Evolutionary conservation across 2,888 invertebrate genomes (phyloP), one percentile per base, ranked within the genome.

Genomic region (Acleris emargana): DNA sequence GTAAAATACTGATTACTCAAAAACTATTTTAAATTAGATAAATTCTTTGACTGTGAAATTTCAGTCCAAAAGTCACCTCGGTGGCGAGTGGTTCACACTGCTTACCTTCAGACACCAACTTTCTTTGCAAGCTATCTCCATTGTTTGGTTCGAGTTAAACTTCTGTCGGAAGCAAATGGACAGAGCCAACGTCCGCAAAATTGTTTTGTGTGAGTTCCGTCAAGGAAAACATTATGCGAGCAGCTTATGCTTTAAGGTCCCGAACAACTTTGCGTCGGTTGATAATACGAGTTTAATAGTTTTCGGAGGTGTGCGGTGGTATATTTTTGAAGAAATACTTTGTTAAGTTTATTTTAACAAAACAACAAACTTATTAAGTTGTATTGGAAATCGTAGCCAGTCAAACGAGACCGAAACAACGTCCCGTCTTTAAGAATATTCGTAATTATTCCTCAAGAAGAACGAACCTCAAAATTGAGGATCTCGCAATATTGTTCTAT

Each of bases 151-250:
- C 84, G 79, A 83, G 84, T 83, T 80, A 78, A 91, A 88, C 86
- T 91, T 79, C 78, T 78, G 79, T 80, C 82, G 86, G 85, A 86
- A 84, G 77, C 82, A 82, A 88, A 88, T 88, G 87, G 87, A 85
- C 89, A 86, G 84, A 82, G 79, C 82, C 38, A 71, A 79, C 83
- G 81, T 86, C 82, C 78, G 82, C 78, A 86, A 86, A 87, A 89
- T 88, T 87, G 89, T 91, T 90, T 87, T 88, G 89, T 88, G 84
- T 86, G 81, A 90, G 88, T 90, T 89, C 77, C 77, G 79, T 79
- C 85, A 88, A 88, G 89, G 89, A 91, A 89, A 91, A 90, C 86
- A 88, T 89, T 90, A 88, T 84, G 83, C 82, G 73, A 83, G 82
- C 79, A 87, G 89, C 87, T 91, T 90, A 88, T 86, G 85, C 82